phyloP scores from a whole-genome alignment of 1,140 invertebrate genomes.

The Epicauta chinensis region DNA sequence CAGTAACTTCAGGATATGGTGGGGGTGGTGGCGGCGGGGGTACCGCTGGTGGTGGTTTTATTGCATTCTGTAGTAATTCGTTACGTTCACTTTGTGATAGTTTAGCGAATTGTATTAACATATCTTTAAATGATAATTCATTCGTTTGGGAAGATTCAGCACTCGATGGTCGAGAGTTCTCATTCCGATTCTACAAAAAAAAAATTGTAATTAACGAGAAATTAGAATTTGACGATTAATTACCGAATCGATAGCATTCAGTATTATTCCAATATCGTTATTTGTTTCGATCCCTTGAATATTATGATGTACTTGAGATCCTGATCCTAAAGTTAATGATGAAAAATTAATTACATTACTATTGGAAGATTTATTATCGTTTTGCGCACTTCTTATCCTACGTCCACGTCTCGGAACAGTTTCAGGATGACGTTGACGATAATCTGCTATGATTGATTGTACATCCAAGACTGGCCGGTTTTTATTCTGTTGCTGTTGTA shows the following conservation, averaged over 20 bases:
- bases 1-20: slow-evolving; percentile 69
- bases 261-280: slow-evolving; percentile 32
- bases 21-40: too few relatives aligned
- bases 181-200: slow-evolving; percentile 21
- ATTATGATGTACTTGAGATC: slow-evolving; percentile 41
- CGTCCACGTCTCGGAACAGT: slow-evolving; percentile 58
- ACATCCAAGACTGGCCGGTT: slow-evolving; percentile 74
- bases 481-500: slow-evolving; percentile 40
- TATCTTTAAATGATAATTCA: slow-evolving; percentile 62
- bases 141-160: slow-evolving; percentile 46
- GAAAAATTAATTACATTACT: slow-evolving; percentile 36
- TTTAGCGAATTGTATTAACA: slow-evolving; percentile 70
- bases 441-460: slow-evolving; percentile 75
- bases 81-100: slow-evolving; percentile 48
- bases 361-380: slow-evolving; percentile 21
- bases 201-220: background rate
- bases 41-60: slow-evolving; percentile 50
- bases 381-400: slow-evolving; percentile 47
- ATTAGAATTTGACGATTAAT: slow-evolving; percentile 4
- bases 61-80: slow-evolving; percentile 37
- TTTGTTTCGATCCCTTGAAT: slow-evolving; percentile 24
- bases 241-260: slow-evolving; percentile 34
- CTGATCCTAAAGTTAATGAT: slow-evolving; percentile 39
- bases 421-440: slow-evolving; percentile 66
- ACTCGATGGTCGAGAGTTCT: slow-evolving; percentile 47